Evolutionary conservation across 2,797 vertebrate species (phyloP).

Genomic region (Glossophaga mutica): DNA sequence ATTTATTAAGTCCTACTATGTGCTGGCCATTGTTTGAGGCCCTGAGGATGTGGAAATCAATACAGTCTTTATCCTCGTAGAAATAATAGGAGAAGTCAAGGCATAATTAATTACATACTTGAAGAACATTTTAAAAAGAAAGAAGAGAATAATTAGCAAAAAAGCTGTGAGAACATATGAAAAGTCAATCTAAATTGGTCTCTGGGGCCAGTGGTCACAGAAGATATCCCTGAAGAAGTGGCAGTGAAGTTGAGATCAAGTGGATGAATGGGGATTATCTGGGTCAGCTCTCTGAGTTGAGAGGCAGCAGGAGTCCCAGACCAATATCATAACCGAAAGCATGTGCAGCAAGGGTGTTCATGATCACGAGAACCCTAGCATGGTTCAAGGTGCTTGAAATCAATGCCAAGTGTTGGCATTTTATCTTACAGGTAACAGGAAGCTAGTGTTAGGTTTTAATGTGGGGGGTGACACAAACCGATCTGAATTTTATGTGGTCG

Average conservation of each 20-base stretch:
- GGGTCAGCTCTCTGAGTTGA: neutral
- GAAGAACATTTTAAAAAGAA: neutral
- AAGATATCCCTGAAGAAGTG: neutral
- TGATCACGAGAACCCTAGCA: too few species aligned
- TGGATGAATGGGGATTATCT: neutral
- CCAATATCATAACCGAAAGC: neutral
- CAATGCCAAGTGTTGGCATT: neutral
- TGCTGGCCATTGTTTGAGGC: neutral
- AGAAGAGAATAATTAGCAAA: neutral
- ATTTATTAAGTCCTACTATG: neutral
- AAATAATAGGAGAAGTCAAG: neutral
- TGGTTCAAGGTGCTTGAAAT: neutral
- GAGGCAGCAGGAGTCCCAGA: neutral
- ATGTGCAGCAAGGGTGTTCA: neutral
- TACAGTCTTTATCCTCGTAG: neutral
- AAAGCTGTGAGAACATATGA: neutral
- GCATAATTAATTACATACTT: neutral
- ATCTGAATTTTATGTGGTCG: neutral
- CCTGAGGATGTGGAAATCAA: neutral
- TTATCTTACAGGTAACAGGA: neutral
- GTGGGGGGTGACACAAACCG: neutral
- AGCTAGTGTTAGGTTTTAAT: neutral
- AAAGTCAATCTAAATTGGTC: neutral
- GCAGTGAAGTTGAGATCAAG: neutral
- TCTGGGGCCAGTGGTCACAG: neutral